Evolutionary conservation across 37 sponge, comb jelly and placozoan genomes (phyloP), one percentile per base, ranked within the genome.

Genomic region (Trichoplax adhaerens): DNA sequence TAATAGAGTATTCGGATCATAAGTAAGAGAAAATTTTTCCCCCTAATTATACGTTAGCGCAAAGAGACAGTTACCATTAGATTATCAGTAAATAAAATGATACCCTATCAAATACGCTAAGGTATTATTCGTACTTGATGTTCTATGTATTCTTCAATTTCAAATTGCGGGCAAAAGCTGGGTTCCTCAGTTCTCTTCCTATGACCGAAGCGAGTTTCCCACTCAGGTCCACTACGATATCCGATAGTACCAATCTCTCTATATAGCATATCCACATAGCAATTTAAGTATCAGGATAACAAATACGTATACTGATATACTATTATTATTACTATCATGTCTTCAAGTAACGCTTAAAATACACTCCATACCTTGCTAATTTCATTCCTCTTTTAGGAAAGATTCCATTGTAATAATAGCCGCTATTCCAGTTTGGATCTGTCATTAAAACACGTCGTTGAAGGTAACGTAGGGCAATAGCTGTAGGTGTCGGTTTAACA

Each of bases 341-440:
- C 8, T 8, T 60, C 8, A 12, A 60, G 62, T 60, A 60, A 60
- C 12, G 62, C 62, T n/a, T n/a, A 60, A 60, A 8, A 60, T n/a
- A 12, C 12, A 12, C 10, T 60, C 8, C 12, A 60, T 50, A 80
- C 79, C 86, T 78, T 12, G 88, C 88, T 65, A 84, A 81, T 56
- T 79, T 77, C 89, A 88, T 88, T 1, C 89, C 89, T 7, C 76
- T 69, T 6, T 65, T 48, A 56, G 89, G 89, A 58, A 81, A 88
- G 10, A 50, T 74, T 48, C 69, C 77, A 52, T 74, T 80, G 64
- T 88, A 88, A 68, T 84, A 88, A 29, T 82, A 53, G 10, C 85
- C 89, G 7, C 79, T 50, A 58, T 81, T 81, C 89, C 89, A 88
- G 78, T 84, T 78, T 5, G 89, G 85, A 62, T 88, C 89, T 47